Conservation (phyloP, 2,888 invertebrate species). For the Sarcophaga variegata region DNA sequence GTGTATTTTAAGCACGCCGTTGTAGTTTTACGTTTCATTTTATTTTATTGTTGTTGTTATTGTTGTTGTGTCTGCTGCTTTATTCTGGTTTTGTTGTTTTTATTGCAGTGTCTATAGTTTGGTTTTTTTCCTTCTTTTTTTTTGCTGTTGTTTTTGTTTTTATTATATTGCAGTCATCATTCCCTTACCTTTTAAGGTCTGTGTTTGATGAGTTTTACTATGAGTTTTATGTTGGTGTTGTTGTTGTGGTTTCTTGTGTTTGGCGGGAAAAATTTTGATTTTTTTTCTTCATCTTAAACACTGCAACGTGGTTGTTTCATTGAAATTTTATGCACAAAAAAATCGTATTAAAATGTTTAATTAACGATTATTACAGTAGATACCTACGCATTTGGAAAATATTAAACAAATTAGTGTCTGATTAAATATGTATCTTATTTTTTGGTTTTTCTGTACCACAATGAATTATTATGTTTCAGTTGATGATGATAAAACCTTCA, state of each 20-base stretch:
- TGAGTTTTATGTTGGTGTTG: not conserved
- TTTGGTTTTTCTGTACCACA: no score
- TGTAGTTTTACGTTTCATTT: constrained; percentile 37
- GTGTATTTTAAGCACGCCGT: constrained; percentile 73
- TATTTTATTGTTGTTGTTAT: constrained; percentile 10
- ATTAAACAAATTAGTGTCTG: no score
- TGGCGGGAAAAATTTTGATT: constrained; percentile 75
- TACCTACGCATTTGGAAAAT: no score
- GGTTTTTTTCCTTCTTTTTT: constrained; percentile 1
- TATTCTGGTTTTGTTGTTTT: constrained; percentile 25
- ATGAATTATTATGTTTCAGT: no score
- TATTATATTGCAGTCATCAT: constrained; percentile 31
- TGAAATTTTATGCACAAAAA: no score
- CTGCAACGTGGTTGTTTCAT: constrained; percentile 31
- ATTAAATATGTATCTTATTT: no score
- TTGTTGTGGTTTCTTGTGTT: constrained; percentile 71
- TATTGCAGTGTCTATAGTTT: constrained; percentile 20
- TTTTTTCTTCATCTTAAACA: constrained; percentile 47
- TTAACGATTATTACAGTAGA: no score
- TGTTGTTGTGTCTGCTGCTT: constrained; percentile 33
- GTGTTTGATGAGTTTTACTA: constrained; percentile 6
- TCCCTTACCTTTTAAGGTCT: constrained; percentile 32
- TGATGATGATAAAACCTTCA: no score
- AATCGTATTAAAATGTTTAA: no score
- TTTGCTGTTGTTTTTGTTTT: constrained; percentile 28